Conservation (phyloP, 2,888 invertebrate genomes). For the Tetragonula carbonaria region DNA sequence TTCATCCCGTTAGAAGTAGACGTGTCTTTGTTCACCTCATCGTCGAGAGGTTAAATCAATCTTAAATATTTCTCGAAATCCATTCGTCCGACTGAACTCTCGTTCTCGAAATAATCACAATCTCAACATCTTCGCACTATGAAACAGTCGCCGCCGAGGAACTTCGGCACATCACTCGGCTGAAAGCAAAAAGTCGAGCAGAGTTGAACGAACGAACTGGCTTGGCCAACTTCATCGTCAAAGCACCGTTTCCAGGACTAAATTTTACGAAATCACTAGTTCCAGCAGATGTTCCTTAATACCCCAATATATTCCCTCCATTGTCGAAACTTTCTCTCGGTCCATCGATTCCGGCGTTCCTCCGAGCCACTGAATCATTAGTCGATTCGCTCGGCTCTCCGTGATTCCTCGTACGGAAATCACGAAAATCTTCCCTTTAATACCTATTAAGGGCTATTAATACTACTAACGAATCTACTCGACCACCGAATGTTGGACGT, state of each 20-base stretch:
- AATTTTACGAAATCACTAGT: conserved; percentile 13
- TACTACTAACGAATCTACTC: too few relatives aligned
- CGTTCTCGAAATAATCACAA: neutral
- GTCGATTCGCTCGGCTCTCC: neutral
- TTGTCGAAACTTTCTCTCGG: conserved; percentile 25
- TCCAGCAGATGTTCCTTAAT: conserved; percentile 30
- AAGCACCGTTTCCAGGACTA: conserved; percentile 1
- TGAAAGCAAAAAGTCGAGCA: neutral
- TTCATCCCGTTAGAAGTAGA: too few relatives aligned
- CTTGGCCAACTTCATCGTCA: conserved; percentile 5
- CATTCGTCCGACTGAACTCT: neutral
- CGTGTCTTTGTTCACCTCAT: neutral
- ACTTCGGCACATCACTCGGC: neutral
- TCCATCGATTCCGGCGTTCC: conserved; percentile 17
- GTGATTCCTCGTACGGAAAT: neutral
- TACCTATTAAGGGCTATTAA: too few relatives aligned
- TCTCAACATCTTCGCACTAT: neutral
- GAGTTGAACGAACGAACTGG: neutral
- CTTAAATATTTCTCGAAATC: neutral
- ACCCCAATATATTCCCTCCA: conserved; percentile 22
- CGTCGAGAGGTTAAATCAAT: neutral
- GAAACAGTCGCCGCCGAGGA: neutral
- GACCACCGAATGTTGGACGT: too few relatives aligned
- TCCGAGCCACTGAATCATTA: conserved; percentile 26
- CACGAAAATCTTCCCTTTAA: neutral